Conservation (phyloP, 2,113 vertebrate species). For the Xenopus laevis region DNA sequence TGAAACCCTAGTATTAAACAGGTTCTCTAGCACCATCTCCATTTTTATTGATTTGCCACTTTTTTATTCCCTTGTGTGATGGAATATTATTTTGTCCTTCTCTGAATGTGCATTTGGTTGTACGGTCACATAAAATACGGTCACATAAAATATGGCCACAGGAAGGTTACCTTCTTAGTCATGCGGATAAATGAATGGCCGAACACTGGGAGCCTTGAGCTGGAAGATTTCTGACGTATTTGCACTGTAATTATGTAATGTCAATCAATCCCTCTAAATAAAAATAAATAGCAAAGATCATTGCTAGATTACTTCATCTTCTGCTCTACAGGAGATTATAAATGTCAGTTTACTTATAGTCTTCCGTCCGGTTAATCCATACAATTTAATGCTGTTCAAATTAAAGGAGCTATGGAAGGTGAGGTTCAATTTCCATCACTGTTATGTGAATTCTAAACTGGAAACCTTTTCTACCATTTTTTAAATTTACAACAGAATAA, state of each 20-base stretch:
- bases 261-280: slow-evolving; percentile 13
- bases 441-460: no score
- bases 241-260: slow-evolving; percentile 16
- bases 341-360: slow-evolving; percentile 12
- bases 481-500: no score
- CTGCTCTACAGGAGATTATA: slow-evolving; percentile 17
- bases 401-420: neutral
- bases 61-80: neutral
- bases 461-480: no score
- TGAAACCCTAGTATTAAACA: no score
- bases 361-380: slow-evolving; percentile 8
- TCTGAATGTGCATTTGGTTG: neutral
- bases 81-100: neutral
- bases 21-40: neutral
- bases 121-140: neutral
- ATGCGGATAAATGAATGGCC: neutral
- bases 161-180: neutral
- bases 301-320: neutral
- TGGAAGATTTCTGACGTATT: slow-evolving; percentile 8
- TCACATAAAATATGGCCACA: neutral
- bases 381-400: neutral
- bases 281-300: slow-evolving; percentile 11
- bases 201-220: neutral
- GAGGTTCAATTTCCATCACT: neutral
- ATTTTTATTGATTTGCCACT: slow-evolving; percentile 4